Evolutionary conservation across 2,797 vertebrate genomes (phyloP).

Genomic region (Lagocephalus sceleratus): DNA sequence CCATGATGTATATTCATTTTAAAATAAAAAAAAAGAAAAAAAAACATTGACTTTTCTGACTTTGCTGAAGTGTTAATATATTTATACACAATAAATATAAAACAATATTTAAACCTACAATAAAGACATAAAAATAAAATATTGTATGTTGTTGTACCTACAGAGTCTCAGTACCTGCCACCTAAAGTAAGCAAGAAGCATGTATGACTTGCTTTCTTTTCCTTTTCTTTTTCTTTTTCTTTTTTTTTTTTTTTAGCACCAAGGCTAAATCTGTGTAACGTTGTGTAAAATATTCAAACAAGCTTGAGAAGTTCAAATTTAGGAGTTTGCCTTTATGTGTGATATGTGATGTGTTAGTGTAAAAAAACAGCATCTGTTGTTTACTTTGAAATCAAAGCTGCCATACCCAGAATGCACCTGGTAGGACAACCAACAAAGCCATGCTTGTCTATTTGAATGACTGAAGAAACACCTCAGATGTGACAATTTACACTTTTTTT

Average conservation of each 20-base stretch:
- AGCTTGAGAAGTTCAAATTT: slow-evolving; percentile 2
- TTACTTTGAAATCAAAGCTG: neutral
- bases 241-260: neutral
- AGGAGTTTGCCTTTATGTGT: slow-evolving; percentile 4
- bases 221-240: no score
- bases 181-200: no score
- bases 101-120: neutral
- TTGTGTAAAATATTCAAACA: slow-evolving; percentile 2
- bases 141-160: no score
- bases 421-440: slow-evolving; percentile 13
- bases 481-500: no score
- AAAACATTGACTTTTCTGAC: neutral
- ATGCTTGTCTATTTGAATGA: no score
- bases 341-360: neutral
- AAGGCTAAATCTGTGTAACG: neutral
- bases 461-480: no score
- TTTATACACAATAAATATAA: no score
- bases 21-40: neutral
- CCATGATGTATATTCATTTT: slow-evolving; percentile 1
- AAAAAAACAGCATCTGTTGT: slow-evolving; percentile 5
- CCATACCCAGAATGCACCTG: neutral
- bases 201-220: no score
- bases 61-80: no score
- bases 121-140: no score
- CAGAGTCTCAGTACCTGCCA: neutral